Evolutionary conservation across 2,113 vertebrate genomes (phyloP), one percentile per base, ranked within the genome.

Genomic region (Antidorcas marsupialis): DNA sequence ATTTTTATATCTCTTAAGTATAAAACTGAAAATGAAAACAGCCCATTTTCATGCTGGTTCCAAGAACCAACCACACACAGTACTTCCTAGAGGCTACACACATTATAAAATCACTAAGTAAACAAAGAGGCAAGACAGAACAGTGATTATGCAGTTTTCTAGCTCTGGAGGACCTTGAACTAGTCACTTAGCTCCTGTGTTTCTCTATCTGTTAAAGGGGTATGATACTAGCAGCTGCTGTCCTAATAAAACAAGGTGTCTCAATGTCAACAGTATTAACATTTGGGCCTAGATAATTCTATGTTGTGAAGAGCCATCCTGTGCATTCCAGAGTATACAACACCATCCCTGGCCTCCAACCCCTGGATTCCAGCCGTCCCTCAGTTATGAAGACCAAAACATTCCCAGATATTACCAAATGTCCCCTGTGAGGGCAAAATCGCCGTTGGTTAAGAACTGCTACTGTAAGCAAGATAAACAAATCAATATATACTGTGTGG

Each of bases 1-100:
- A 71, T 83, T 90, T 89, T 52, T 50, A 28, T 79, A 60, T 79
- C 36, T 88, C 59, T 87, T 92, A 95, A 78, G 11, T 43, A 59
- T 47, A 92, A 97, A 96, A 53, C 57, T 0, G 62, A 95, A 96
- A 76, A 81, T 90, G 23, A 94, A 94, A 95, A 67, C 10, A 55
- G 87, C 87, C 4, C 19, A 78, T 94, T 62, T 93, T 39, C 15
- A 23, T 50, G 30, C 36, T 60, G 52, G 30, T 60, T 52, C 60
- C 27, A 94, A 89, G 28, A 81, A 9, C 78, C n/a, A 81, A 53
- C 27, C 11, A 60, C 55, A 50, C 12, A 74, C 3, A 57, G 7
- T 45, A 85, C 4, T 89, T 84, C 84, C 79, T 53, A 47, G n/a
- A 57, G n/a, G 30, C 43, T 43, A 6, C 21, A 30, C 27, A 11